Evolutionary conservation across 1,140 invertebrate species (phyloP).

Genomic region (Oreohelix idahoensis): DNA sequence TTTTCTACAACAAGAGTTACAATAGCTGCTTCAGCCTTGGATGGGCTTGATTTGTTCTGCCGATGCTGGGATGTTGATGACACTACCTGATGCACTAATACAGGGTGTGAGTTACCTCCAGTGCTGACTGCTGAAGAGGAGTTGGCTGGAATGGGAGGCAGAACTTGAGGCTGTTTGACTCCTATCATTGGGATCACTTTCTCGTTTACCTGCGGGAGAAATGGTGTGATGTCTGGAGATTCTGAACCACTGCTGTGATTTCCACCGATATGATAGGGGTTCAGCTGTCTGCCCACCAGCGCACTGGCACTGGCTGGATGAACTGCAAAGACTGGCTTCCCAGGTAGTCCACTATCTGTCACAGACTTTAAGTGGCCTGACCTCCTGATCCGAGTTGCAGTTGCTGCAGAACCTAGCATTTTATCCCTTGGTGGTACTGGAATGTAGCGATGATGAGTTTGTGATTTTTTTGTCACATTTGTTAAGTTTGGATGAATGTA

Average conservation of each 20-base stretch:
- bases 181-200: slow-evolving; percentile 34
- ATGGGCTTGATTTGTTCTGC: slow-evolving; percentile 35
- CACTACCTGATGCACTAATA: slow-evolving; percentile 42
- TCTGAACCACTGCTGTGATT: slow-evolving; percentile 52
- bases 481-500: slow-evolving; percentile 44
- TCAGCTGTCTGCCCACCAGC: slow-evolving; percentile 8
- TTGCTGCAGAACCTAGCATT: slow-evolving; percentile 8
- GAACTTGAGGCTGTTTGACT: slow-evolving; percentile 47
- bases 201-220: slow-evolving; percentile 45
- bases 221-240: slow-evolving; percentile 56
- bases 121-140: slow-evolving; percentile 13
- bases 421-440: slow-evolving; percentile 43
- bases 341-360: not conserved
- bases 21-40: slow-evolving; percentile 50
- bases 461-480: slow-evolving; percentile 42
- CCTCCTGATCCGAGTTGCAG: slow-evolving; percentile 35
- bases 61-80: slow-evolving; percentile 39
- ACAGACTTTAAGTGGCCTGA: slow-evolving; percentile 8
- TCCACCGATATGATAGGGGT: slow-evolving; percentile 15
- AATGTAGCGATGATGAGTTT: slow-evolving; percentile 10
- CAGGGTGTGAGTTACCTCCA: slow-evolving; percentile 33
- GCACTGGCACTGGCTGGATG: slow-evolving; percentile 26
- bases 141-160: slow-evolving; percentile 56
- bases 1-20: slow-evolving; percentile 58
- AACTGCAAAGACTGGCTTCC: slow-evolving; percentile 1